Evolutionary conservation across 2,113 vertebrate genomes (phyloP), one percentile per base, ranked within the genome.

Genomic region (Sitta europaea): DNA sequence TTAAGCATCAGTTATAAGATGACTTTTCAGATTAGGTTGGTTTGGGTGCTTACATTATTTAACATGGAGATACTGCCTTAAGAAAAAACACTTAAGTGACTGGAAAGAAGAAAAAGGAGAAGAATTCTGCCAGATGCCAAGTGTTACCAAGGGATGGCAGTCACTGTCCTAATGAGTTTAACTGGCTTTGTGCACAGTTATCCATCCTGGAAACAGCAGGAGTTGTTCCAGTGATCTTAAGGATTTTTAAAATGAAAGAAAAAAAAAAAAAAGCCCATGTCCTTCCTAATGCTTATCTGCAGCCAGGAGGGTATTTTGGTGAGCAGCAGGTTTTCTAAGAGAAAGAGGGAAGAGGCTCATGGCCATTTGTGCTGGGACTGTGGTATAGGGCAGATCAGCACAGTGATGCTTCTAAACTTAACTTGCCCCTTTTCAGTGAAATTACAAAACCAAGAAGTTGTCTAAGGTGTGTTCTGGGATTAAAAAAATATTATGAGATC

Each of bases 201-300:
- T 16, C 38, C 10, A 24, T 79, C 13, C 33, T 38, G 24, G 38
- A 38, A 38, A 58, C 47, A 62, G 53, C 35, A 27, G 5, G 36
- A 65, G 7, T 77, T 84, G 19, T 74, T 59, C 12, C 27, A 29
- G 19, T 25, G 43, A 8, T 81, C 13, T n/a, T 73, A 66, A 70
- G 16, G n/a, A 17, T 38, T 71, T 71, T 33, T 62, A 22, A 88
- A 92, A 76, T 35, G 5, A 21, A 79, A 75, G 21, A 14, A 45
- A 14, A 29, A 23, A 14, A 45, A 14, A 29, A 23, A 38, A 33
- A 38, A 43, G 1, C 9, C 2, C 21, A 43, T 1, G 67, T 85
- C 1, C 0, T 85, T 87, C 0, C 0, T 74, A 17, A 45, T 68
- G n/a, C 20, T 73, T 6, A 36, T 55, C n/a, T 45, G 25, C 23